A percentile compares a stretch with the other conserved stretches of the same genome.
phyloP scores from a whole-genome alignment of 1,140 invertebrate species.

The Kradibia gibbosae region DNA sequence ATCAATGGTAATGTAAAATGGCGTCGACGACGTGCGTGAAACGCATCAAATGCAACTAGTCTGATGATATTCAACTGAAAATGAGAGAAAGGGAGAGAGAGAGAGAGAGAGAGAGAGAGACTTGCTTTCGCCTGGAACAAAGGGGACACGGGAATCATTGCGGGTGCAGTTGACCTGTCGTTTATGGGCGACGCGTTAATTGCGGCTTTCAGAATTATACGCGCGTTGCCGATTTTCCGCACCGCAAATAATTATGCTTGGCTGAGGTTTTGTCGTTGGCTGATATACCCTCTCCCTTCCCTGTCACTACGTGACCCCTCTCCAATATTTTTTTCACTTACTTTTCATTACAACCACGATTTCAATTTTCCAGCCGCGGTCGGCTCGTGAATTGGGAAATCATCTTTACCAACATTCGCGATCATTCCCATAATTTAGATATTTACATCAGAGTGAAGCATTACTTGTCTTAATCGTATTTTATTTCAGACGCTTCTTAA shows the following conservation, averaged over 20 bases:
- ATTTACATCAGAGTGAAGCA: too few species aligned
- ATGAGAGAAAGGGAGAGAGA: background rate
- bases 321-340: background rate
- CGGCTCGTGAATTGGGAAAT: background rate
- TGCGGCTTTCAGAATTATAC: slow-evolving; percentile 48
- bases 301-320: background rate
- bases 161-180: slow-evolving; percentile 33
- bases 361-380: background rate
- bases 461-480: too few species aligned
- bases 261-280: background rate
- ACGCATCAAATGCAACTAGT: background rate
- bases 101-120: background rate
- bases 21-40: background rate
- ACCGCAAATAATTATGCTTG: slow-evolving; percentile 32
- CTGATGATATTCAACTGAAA: background rate
- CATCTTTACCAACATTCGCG: background rate
- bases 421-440: background rate
- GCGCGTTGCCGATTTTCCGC: slow-evolving; percentile 15
- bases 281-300: background rate
- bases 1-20: background rate
- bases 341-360: background rate
- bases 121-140: background rate
- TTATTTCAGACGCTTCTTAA: too few species aligned
- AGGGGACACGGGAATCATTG: background rate
- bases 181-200: slow-evolving; percentile 45